Evolutionary conservation across 2,888 invertebrate genomes (phyloP).

Genomic region (Plebejus argus): DNA sequence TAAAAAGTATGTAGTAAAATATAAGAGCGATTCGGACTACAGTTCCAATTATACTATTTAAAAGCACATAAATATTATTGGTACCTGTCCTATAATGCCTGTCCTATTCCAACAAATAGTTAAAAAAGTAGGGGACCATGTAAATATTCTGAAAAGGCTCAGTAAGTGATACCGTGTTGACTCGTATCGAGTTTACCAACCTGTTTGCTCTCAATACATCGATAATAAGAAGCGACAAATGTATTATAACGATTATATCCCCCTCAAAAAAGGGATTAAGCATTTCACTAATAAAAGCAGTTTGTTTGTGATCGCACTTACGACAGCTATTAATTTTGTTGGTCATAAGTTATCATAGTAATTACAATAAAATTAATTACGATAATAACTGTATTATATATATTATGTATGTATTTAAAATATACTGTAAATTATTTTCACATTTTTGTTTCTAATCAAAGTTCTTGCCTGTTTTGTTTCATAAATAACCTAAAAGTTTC

Average conservation of each 20-base stretch:
- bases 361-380: too few relatives aligned
- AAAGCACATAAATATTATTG: not conserved
- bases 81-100: not conserved
- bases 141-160: slow-evolving; percentile 49
- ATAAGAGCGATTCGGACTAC: not conserved
- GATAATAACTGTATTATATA: too few relatives aligned
- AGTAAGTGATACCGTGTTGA: slow-evolving; percentile 76
- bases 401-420: not conserved
- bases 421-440: not conserved
- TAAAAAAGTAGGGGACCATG: not conserved
- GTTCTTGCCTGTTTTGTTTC: not conserved
- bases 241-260: slow-evolving; percentile 76
- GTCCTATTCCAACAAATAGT: not conserved
- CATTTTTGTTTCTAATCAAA: not conserved
- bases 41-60: too few relatives aligned
- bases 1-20: not conserved
- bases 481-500: not conserved
- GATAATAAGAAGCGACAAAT: slow-evolving; percentile 79
- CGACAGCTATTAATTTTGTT: not conserved
- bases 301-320: too few relatives aligned
- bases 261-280: slow-evolving; percentile 66
- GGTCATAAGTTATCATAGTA: too few relatives aligned
- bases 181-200: slow-evolving; percentile 60
- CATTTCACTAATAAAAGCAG: slow-evolving; percentile 31
- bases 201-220: slow-evolving; percentile 74